Evolutionary conservation across 2,888 invertebrate species (phyloP).

Genomic region (Cerastoderma edule): DNA sequence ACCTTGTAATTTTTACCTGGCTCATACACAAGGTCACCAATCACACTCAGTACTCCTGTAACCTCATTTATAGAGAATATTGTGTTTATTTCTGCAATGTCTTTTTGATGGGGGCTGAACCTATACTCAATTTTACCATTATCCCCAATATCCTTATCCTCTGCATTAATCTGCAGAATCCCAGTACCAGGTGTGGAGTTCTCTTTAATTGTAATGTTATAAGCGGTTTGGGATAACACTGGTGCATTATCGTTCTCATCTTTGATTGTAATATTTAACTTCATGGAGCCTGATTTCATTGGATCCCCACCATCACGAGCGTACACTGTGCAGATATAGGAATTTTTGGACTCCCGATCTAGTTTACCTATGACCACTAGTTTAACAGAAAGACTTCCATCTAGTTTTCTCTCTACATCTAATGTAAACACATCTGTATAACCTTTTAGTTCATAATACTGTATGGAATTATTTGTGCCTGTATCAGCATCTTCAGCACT

Average conservation of each 20-base stretch:
- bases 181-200: constrained; percentile 53
- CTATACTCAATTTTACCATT: constrained; percentile 76
- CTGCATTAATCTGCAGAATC: constrained; percentile 85
- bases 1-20: constrained; percentile 68
- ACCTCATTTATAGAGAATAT: constrained; percentile 70
- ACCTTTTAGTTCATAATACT: constrained; percentile 69
- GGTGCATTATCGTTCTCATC: constrained; percentile 77
- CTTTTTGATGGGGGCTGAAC: constrained; percentile 73
- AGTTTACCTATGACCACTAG: constrained; percentile 67
- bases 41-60: constrained; percentile 73
- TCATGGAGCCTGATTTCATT: constrained; percentile 62
- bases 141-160: constrained; percentile 68
- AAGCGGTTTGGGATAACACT: constrained; percentile 56
- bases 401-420: constrained; percentile 66
- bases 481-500: constrained; percentile 72
- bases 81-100: constrained; percentile 55
- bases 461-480: constrained; percentile 68
- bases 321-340: constrained; percentile 68
- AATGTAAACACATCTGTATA: constrained; percentile 66
- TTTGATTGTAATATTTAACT: constrained; percentile 66
- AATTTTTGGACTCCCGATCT: constrained; percentile 70
- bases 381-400: constrained; percentile 71
- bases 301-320: constrained; percentile 73
- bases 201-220: constrained; percentile 67
- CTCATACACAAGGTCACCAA: constrained; percentile 70